A percentile compares a stretch with the other conserved stretches of the same genome.
Evolutionary conservation across 2,113 vertebrate species (phyloP).

Genomic region (Budorcas taxicolor): DNA sequence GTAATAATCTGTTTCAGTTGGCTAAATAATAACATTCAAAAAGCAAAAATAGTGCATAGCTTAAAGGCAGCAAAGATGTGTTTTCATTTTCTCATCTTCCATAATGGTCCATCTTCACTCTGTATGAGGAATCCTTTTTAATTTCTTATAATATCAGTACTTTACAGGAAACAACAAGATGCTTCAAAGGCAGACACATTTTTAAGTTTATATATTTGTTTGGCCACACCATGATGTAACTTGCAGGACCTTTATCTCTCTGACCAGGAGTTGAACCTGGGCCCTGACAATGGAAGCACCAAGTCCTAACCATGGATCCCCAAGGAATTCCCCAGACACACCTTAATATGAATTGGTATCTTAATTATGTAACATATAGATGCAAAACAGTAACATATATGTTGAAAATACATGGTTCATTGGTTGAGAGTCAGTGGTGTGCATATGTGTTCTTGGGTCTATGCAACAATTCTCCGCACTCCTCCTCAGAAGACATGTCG

Average conservation of each 20-base stretch:
- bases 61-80: not conserved
- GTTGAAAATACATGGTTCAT: not conserved
- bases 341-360: not conserved
- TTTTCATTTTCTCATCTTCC: not conserved
- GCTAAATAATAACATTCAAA: constrained; percentile 28
- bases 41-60: not conserved
- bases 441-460: not conserved
- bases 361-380: not conserved
- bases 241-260: not conserved
- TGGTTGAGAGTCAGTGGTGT: not conserved
- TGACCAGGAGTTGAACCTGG: not conserved
- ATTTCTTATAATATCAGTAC: not conserved
- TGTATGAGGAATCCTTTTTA: not conserved
- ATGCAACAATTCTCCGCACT: not conserved
- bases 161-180: not conserved
- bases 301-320: not conserved
- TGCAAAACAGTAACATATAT: not conserved
- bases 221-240: not conserved
- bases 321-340: not conserved
- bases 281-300: not conserved
- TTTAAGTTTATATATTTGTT: not conserved
- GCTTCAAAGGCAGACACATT: not conserved
- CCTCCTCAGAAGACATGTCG: not conserved
- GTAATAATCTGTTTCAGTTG: not conserved
- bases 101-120: not conserved